Base-by-base conservation (phyloP, 2,888 invertebrate species). In the Plebejus anna region DNA sequence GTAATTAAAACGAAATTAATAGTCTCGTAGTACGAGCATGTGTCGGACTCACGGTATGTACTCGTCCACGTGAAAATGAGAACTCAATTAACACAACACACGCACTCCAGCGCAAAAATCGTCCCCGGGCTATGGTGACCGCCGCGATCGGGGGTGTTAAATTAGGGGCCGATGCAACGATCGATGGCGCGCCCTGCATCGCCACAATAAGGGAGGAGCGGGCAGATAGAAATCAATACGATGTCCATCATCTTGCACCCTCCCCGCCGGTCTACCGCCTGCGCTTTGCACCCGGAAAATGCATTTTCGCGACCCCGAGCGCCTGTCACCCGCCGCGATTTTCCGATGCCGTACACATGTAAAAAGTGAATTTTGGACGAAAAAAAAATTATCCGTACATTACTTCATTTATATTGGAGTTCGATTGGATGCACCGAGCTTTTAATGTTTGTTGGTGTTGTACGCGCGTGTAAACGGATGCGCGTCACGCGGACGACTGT, bases 191-290 rank as follows among this genome's bases (percentile, higher is more conserved):
- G 88, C 90, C 90, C 89, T 91, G 91, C 92, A 90, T 89, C 89
- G 86, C 89, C 89, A 90, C 92, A 89, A 90, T 88, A 89, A 89
- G 92, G 92, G 92, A 92, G 92, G 92, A 91, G 92, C 92, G 93
- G 92, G 85, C 93, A 94, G 94, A 93, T 93, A 93, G 92, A 93
- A 94, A 94, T 94, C 94, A 92, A 94, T 94, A 94, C 93, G 91
- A 90, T 94, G 94, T 94, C 94, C 94, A 94, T 92, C 94, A 94
- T 93, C 92, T 92, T 94, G 94, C 95, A 94, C 94, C 94, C 95
- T 91, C 94, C 95, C 94, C 95, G 94, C 94, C 95, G 94, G 91
- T 90, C 94, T 92, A 85, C 88, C 89, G 88, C 90, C 90, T 90
- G 90, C 92, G 91, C 91, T 87, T 86, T 91, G 91, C 92, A 92